phyloP scores from a whole-genome alignment of 2,797 vertebrate genomes.

The Lateolabrax maculatus region DNA sequence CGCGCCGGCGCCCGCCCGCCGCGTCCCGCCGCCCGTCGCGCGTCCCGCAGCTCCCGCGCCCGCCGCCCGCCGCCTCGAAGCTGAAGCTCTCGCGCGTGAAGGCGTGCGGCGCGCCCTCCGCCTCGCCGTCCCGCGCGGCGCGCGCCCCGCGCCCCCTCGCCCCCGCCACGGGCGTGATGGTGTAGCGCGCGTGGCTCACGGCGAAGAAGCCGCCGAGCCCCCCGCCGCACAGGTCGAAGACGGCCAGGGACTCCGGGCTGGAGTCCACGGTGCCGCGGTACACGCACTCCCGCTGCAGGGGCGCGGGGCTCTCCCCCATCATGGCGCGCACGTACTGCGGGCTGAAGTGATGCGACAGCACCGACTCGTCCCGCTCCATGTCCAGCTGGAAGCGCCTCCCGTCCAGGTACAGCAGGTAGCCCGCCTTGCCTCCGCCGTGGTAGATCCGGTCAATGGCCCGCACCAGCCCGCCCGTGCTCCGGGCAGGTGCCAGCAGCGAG shows the following conservation, averaged over 20 bases:
- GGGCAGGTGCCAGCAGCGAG: constrained; percentile 79
- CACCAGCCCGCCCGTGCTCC: constrained; percentile 87
- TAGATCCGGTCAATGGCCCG: constrained; percentile 92
- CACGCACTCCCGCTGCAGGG: constrained; percentile 84
- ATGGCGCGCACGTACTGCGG: constrained; percentile 73
- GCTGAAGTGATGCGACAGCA: constrained; percentile 82
- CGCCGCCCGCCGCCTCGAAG: constrained; percentile 74
- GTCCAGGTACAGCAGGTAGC: constrained; percentile 92
- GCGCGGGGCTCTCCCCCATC: constrained; percentile 64
- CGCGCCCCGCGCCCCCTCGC: constrained; percentile 76
- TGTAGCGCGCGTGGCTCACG: constrained; percentile 90
- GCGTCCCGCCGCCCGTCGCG: constrained; percentile 63
- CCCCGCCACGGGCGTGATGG: constrained; percentile 85
- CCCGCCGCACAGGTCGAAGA: constrained; percentile 92
- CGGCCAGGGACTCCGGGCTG: constrained; percentile 90
- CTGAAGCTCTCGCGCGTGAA: constrained; percentile 89
- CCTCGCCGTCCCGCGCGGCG: constrained; percentile 84
- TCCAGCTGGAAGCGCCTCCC: constrained; percentile 92
- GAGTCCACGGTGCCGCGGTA: constrained; percentile 94
- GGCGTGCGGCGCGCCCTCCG: constrained; percentile 80
- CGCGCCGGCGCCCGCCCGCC: constrained; percentile 42
- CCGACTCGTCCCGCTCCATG: constrained; percentile 90
- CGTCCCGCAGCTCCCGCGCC: constrained; percentile 77
- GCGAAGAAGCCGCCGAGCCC: constrained; percentile 95
- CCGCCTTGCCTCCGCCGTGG: constrained; percentile 92